Evolutionary conservation across 2,888 invertebrate species (phyloP).

Genomic region (Drosophila pegasa): DNA sequence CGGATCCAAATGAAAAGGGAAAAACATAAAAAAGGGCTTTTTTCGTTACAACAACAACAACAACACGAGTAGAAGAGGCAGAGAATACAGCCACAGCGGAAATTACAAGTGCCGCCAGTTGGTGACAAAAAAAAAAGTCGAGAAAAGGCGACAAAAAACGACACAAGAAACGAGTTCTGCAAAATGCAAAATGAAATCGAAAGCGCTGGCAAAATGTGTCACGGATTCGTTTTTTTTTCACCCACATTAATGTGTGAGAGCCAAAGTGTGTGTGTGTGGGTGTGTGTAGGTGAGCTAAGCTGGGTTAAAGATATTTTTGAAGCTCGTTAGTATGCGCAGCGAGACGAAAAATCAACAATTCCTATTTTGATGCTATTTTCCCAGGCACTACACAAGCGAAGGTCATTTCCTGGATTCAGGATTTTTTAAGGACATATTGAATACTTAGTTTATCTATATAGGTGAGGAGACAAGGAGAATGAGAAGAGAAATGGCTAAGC

Average conservation of each 20-base stretch:
- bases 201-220: slow-evolving; percentile 63
- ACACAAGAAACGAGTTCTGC: slow-evolving; percentile 45
- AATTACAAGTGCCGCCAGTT: slow-evolving; percentile 77
- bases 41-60: slow-evolving; percentile 33
- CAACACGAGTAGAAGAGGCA: background rate
- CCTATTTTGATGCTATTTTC: slow-evolving; percentile 70
- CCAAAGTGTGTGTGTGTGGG: slow-evolving; percentile 16
- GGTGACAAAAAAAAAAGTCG: slow-evolving; percentile 44
- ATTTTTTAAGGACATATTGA: slow-evolving; percentile 29
- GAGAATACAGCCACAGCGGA: slow-evolving; percentile 55
- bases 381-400: slow-evolving; percentile 35
- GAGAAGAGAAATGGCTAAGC: too few species aligned
- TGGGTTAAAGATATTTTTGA: slow-evolving; percentile 50
- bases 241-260: slow-evolving; percentile 54
- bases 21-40: slow-evolving; percentile 54
- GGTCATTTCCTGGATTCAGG: background rate
- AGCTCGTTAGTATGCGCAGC: slow-evolving; percentile 80
- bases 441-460: background rate
- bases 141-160: background rate
- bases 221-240: slow-evolving; percentile 28
- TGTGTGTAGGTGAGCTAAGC: slow-evolving; percentile 18
- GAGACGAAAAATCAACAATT: slow-evolving; percentile 79
- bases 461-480: background rate
- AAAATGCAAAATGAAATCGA: slow-evolving; percentile 77
- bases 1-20: slow-evolving; percentile 39